Conservation (phyloP, 2,888 invertebrate genomes). For the Calameuta filiformis region DNA sequence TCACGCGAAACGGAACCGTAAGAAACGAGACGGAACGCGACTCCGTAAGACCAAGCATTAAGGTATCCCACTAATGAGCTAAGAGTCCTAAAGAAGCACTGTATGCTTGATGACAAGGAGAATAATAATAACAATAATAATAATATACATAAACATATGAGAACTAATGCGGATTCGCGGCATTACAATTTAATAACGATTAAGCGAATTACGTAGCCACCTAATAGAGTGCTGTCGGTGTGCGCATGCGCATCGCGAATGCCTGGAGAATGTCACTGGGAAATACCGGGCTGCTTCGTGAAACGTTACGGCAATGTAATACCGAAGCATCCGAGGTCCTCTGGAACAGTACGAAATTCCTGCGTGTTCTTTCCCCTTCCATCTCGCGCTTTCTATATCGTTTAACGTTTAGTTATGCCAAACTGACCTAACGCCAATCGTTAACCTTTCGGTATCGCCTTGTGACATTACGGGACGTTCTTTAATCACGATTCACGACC, state of each 20-base stretch:
- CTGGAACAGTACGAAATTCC: background rate
- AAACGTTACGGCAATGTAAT: background rate
- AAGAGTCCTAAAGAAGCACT: background rate
- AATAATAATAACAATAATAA: no score
- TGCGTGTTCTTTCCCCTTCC: background rate
- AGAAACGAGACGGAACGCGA: background rate
- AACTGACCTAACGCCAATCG: background rate
- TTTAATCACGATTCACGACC: background rate
- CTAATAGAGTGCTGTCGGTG: background rate
- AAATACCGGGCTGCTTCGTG: constrained; percentile 38
- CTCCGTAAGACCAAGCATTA: background rate
- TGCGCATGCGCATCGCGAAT: background rate
- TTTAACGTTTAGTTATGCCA: background rate
- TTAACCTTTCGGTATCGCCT: background rate
- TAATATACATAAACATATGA: no score
- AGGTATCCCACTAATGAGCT: background rate
- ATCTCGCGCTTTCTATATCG: background rate
- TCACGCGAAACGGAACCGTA: no score
- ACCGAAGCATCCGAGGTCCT: background rate
- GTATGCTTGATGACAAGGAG: background rate
- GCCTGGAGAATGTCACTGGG: constrained; percentile 35
- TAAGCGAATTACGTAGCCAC: background rate
- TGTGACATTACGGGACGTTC: background rate
- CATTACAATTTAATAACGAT: background rate
- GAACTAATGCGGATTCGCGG: background rate